Evolutionary conservation across 2,888 invertebrate genomes (phyloP), one percentile per base, ranked within the genome.

Genomic region (Flexamia atlantica): DNA sequence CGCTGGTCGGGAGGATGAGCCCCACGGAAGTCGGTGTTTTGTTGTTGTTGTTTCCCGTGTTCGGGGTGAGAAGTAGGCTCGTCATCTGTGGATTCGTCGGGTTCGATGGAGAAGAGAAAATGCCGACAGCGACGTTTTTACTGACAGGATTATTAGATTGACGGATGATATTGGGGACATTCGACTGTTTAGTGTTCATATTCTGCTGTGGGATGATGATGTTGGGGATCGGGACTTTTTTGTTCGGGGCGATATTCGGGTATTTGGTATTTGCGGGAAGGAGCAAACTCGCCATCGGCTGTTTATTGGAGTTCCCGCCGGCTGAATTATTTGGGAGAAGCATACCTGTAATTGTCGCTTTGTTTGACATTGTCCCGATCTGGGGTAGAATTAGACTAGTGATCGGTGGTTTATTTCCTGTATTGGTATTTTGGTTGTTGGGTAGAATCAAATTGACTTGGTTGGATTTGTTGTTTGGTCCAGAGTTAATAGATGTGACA

Each of bases 401-500:
- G 23, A 84, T 76, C 0, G 84, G 76, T 9, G 53, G n/a, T 79
- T 84, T 84, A 28, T 82, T 82, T 12, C 64, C 64, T 3, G 81
- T 53, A n/a, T 74, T 74, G 9, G 32, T 40, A 1, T 25, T 28
- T 28, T 76, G 82, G 28, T 42, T 76, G 40, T 72, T 79, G 20
- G 84, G 84, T 53, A 84, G 30, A n/a, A 84, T 76, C 32, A 84
- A 28, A 50, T 80, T 68, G 9, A 82, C 76, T 50, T 82, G 72
- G n/a, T 81, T 74, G 0, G 82, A 36, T 50, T 84, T 84, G 53
- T 50, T 76, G 30, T 76, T 76, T 23, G 46, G 25, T 23, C 23
- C 23, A 9, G 46, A 50, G 60, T 81, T 72, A 36, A 86, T 81
- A 9, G 85, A 84, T 30, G 86, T 86, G 7, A 86, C 50, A 12